These are phyloP conservation scores for Pinctada fucata DNA, from an alignment of 2,888 invertebrate genomes.

Conservation along the genomic window DNA sequence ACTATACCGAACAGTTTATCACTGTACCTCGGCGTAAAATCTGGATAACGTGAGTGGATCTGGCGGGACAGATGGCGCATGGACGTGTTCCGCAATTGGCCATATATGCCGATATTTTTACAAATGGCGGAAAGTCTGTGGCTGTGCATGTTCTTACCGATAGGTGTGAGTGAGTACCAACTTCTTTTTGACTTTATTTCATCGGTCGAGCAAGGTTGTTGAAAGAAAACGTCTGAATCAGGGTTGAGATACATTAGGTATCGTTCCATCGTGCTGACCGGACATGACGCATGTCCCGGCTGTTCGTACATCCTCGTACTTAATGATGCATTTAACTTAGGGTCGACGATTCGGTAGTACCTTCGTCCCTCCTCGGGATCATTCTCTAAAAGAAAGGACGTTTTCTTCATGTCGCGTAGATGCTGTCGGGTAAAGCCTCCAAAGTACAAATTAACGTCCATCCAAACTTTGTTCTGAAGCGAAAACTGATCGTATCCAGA, in stretches of 20 bases:
- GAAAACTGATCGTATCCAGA: slow-evolving; percentile 33
- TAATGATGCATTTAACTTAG: slow-evolving; percentile 35
- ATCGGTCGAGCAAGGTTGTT: slow-evolving; percentile 38
- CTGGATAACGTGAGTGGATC: slow-evolving; percentile 26
- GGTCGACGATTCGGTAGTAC: slow-evolving; percentile 42
- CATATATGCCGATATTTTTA: slow-evolving; percentile 40
- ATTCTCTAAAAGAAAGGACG: slow-evolving; percentile 39
- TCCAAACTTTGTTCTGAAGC: slow-evolving; percentile 50
- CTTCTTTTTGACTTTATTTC: slow-evolving; percentile 17
- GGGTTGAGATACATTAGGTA: slow-evolving; percentile 45
- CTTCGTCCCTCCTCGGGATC: slow-evolving; percentile 34
- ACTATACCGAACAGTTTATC: slow-evolving; percentile 27
- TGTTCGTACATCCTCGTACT: slow-evolving; percentile 46
- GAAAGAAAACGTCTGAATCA: slow-evolving; percentile 43
- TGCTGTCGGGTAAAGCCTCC: slow-evolving; percentile 46
- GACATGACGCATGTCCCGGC: slow-evolving; percentile 43
- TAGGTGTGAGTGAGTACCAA: slow-evolving; percentile 44
- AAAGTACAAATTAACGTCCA: slow-evolving; percentile 46
- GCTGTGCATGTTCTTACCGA: slow-evolving; percentile 49
- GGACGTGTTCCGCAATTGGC: slow-evolving; percentile 43
- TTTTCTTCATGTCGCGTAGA: slow-evolving; percentile 42
- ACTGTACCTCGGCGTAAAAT: slow-evolving; percentile 34
- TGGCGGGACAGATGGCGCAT: slow-evolving; percentile 28
- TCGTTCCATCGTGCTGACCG: slow-evolving; percentile 40
- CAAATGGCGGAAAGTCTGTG: slow-evolving; percentile 44